Conservation (phyloP, 2,113 vertebrate genomes). For the Bettongia penicillata region DNA sequence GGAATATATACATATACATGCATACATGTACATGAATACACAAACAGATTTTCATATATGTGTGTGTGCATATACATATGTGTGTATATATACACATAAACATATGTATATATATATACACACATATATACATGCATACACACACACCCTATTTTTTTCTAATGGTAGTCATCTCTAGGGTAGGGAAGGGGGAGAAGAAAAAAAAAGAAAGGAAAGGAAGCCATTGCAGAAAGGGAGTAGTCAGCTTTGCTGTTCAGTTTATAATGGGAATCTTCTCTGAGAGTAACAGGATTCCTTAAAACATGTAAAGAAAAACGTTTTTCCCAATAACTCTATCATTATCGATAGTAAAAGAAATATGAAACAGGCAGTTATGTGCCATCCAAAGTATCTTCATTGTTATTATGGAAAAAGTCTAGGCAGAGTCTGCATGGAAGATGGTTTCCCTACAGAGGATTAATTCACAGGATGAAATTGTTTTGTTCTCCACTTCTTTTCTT, state of each 20-base stretch:
- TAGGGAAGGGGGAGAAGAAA: no score
- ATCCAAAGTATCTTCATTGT: accelerated
- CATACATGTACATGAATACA: no score
- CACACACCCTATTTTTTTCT: no score
- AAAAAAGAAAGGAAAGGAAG: no score
- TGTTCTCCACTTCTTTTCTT: background rate
- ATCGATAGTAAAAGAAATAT: background rate
- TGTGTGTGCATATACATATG: no score
- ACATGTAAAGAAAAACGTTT: background rate
- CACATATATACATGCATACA: no score
- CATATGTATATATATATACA: no score
- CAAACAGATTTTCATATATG: no score
- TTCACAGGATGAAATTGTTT: background rate
- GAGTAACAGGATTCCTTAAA: background rate
- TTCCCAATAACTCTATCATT: background rate
- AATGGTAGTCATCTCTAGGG: no score
- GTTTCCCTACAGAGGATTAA: background rate
- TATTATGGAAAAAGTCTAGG: background rate
- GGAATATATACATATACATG: no score
- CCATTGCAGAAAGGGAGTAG: background rate
- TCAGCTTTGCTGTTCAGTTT: background rate
- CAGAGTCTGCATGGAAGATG: background rate
- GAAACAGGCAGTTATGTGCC: background rate
- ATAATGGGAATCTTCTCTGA: background rate
- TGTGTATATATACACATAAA: no score